Conservation (phyloP, 2,797 vertebrate genomes). For the Diplodus sargus region DNA sequence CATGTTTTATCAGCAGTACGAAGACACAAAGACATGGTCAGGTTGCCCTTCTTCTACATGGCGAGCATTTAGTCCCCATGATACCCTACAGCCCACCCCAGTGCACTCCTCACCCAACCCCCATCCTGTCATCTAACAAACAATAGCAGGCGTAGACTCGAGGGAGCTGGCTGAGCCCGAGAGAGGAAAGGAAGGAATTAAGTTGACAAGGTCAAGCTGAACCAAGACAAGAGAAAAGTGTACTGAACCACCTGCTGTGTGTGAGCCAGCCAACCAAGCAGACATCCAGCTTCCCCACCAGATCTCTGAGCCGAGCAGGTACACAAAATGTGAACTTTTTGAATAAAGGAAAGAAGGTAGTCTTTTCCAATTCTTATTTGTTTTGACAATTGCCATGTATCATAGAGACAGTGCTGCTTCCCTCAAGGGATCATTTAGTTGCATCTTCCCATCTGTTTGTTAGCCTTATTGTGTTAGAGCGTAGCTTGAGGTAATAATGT, state of each 20-base stretch:
- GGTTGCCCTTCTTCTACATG: conserved; percentile 47
- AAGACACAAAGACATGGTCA: conserved; percentile 56
- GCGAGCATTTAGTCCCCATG: conserved; percentile 54
- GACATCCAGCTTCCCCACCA: conserved; percentile 39
- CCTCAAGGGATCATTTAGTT: not conserved
- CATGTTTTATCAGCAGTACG: conserved; percentile 51
- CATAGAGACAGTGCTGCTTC: not conserved
- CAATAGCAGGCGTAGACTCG: conserved; percentile 72
- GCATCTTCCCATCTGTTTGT: conserved; percentile 9
- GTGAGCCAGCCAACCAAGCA: conserved; percentile 49
- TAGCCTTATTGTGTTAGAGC: not conserved
- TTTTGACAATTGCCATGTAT: conserved; percentile 19
- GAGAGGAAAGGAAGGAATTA: conserved; percentile 68
- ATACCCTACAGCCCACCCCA: conserved; percentile 48
- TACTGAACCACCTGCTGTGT: conserved; percentile 70
- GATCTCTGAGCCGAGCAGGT: conserved; percentile 46
- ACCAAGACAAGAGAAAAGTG: conserved; percentile 69
- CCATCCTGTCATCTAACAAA: conserved; percentile 68
- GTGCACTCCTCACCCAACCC: conserved; percentile 61
- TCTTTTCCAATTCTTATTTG: conserved; percentile 15
- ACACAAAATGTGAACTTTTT: conserved; percentile 29
- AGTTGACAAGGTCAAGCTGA: conserved; percentile 76
- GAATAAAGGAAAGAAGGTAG: conserved; percentile 29
- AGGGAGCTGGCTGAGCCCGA: conserved; percentile 60
- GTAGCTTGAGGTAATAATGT: not conserved